These are phyloP conservation scores for Syngnathus scovelli DNA, from an alignment of 2,113 vertebrate genomes.

Conservation along the genomic window DNA sequence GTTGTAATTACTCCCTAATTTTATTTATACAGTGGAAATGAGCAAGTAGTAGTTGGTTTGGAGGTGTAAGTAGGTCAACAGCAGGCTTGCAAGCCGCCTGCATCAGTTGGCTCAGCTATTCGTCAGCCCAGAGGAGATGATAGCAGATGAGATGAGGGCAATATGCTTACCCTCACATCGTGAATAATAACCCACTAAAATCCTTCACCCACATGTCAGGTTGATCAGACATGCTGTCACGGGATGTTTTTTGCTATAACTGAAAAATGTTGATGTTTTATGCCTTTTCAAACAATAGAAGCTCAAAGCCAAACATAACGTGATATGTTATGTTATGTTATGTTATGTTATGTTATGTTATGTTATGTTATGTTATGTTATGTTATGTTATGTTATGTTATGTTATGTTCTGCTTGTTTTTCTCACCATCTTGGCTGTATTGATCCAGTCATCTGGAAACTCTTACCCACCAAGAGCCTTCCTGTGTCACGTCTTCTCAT, in stretches of 20 bases:
- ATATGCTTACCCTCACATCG: conserved; percentile 54
- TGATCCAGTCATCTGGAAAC: too few species aligned
- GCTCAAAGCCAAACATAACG: too few species aligned
- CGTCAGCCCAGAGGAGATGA: conserved; percentile 59
- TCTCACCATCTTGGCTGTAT: not conserved
- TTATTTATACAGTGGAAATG: conserved; percentile 61
- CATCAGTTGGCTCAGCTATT: conserved; percentile 50
- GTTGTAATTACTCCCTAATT: conserved; percentile 59
- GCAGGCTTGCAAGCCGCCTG: conserved; percentile 51
- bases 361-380: too few species aligned
- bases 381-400: too few species aligned
- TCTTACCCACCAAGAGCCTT: too few species aligned
- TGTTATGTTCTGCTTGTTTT: not conserved
- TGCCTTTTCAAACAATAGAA: too few species aligned
- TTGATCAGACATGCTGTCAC: conserved; percentile 13
- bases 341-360: too few species aligned
- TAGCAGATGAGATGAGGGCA: conserved; percentile 58
- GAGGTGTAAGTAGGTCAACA: conserved; percentile 62
- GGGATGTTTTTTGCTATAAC: not conserved
- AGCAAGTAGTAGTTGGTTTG: conserved; percentile 43
- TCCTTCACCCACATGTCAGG: conserved; percentile 41
- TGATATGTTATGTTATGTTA: too few species aligned
- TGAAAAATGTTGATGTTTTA: not conserved
- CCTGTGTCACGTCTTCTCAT: too few species aligned
- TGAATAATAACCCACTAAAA: conserved; percentile 57